Evolutionary conservation across 1,140 invertebrate species (phyloP).

Genomic region (Pogonognathellus flavescens): DNA sequence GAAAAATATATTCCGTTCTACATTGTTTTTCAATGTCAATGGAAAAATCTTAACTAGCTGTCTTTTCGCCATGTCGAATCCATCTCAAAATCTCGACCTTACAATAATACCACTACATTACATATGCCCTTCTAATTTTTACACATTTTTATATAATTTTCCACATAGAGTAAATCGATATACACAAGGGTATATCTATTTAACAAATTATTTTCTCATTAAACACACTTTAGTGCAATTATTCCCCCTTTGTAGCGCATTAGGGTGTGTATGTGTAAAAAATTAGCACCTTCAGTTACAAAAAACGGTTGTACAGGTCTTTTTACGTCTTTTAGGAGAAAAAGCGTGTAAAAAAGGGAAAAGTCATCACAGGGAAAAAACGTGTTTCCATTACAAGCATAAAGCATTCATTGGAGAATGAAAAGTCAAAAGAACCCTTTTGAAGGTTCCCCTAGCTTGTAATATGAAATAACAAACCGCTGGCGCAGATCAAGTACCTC

Average conservation of each 20-base stretch:
- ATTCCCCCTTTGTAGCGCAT: no score
- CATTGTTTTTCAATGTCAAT: slow-evolving; percentile 46
- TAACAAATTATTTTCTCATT: no score
- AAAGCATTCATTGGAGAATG: slow-evolving; percentile 23
- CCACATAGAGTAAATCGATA: no score
- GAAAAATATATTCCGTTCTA: slow-evolving; percentile 38
- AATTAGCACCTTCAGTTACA: no score
- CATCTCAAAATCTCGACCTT: not conserved
- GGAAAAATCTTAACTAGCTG: slow-evolving; percentile 46
- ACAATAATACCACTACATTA: not conserved
- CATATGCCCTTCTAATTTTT: not conserved
- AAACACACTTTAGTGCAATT: no score
- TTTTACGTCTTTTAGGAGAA: not conserved
- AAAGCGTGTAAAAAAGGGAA: not conserved
- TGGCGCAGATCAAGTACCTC: no score
- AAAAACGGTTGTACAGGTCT: no score
- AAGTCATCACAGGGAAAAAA: not conserved
- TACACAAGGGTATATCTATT: no score
- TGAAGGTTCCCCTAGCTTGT: slow-evolving; percentile 15
- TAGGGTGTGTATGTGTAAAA: no score
- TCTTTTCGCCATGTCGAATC: slow-evolving; percentile 8
- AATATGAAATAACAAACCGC: not conserved
- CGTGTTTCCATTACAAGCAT: not conserved
- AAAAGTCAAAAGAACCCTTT: slow-evolving; percentile 47
- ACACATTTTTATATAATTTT: no score